Evolutionary conservation across 2,113 vertebrate genomes (phyloP).

Genomic region (Microtus oregoni): DNA sequence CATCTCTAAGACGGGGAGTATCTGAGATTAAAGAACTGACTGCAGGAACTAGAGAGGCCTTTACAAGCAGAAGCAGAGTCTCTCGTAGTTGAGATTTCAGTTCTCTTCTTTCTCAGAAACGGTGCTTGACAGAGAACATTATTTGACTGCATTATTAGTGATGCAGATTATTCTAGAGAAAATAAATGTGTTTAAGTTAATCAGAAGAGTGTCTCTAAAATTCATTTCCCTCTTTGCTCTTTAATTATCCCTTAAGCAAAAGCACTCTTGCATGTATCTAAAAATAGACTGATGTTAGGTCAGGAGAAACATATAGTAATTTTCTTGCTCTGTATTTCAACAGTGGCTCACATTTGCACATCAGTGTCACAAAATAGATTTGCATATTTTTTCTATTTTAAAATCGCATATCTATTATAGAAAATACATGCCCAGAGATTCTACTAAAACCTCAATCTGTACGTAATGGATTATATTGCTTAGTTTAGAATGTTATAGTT

Average conservation of each 20-base stretch:
- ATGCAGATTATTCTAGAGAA: not conserved
- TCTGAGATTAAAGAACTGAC: not conserved
- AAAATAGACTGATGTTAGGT: constrained; percentile 77
- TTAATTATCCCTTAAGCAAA: constrained; percentile 81
- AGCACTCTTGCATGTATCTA: constrained; percentile 60
- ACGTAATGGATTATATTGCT: not conserved
- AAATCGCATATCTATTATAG: not conserved
- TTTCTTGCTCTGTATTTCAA: constrained; percentile 27
- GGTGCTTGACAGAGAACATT: not conserved
- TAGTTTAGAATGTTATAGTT: not conserved
- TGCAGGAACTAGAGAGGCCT: constrained; percentile 26
- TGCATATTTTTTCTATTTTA: constrained; percentile 27
- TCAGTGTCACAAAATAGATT: not conserved
- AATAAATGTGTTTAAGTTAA: constrained; percentile 63
- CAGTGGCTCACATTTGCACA: not conserved
- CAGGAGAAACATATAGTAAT: constrained; percentile 70
- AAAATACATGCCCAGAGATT: not conserved
- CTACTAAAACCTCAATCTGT: not conserved
- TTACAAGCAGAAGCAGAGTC: not conserved
- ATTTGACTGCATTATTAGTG: not conserved
- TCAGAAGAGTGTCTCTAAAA: constrained; percentile 49
- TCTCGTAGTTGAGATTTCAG: not conserved
- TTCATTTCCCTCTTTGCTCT: constrained; percentile 70
- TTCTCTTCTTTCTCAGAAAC: not conserved
- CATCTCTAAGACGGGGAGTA: constrained; percentile 35